phyloP scores from a whole-genome alignment of 2,888 invertebrate genomes.

The Choreutis nemorana region DNA sequence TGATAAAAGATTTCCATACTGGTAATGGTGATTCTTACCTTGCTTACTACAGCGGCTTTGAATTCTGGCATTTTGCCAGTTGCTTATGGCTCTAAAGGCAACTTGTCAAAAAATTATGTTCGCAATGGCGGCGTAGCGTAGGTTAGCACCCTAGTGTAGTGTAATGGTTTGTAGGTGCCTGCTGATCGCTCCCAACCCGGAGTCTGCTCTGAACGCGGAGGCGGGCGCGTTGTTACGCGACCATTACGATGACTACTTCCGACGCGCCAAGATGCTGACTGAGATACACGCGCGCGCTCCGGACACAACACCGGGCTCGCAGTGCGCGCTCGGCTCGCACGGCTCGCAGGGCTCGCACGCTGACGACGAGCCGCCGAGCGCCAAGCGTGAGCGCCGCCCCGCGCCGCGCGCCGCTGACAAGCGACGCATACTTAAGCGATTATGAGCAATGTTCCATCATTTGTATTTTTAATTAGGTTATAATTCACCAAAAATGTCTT shows the following conservation, averaged over 20 bases:
- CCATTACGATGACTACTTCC: constrained; percentile 91
- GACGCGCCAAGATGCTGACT: constrained; percentile 50
- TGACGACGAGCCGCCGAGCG: constrained; percentile 73
- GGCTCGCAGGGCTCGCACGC: no score
- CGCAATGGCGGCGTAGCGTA: no score
- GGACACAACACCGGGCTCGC: constrained; percentile 31
- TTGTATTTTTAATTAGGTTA: neutral
- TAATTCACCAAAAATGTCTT: no score
- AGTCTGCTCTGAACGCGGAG: constrained; percentile 96
- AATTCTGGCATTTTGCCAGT: no score
- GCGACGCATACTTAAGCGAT: constrained; percentile 39
- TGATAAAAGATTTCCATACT: no score
- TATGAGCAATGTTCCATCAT: constrained; percentile 21
- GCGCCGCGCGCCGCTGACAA: constrained; percentile 21
- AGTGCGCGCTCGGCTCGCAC: constrained; percentile 5
- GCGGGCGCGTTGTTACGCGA: constrained; percentile 93
- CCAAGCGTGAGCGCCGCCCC: constrained; percentile 79
- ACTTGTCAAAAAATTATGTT: no score
- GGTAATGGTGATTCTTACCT: no score
- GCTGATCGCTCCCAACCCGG: constrained; percentile 95
- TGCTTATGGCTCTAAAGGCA: no score
- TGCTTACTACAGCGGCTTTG: no score
- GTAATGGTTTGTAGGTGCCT: no score
- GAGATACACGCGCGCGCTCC: constrained; percentile 49
- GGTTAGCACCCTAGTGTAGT: no score